Base-by-base conservation (phyloP, 2,797 vertebrate genomes). In the Miichthys miiuy region DNA sequence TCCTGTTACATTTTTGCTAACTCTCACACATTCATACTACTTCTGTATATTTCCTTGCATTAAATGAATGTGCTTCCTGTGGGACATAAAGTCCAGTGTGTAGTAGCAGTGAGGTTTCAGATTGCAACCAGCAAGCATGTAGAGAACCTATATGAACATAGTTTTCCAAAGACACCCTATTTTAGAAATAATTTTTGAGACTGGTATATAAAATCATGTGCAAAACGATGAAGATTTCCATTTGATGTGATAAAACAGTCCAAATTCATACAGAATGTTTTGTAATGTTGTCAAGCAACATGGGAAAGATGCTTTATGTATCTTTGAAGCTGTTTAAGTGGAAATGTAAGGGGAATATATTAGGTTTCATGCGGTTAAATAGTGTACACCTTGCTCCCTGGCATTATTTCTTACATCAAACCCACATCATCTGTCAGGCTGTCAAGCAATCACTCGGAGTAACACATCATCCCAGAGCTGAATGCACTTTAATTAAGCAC, bases 401-500 rank as follows among this genome's bases (percentile, higher is more conserved):
- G 23, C 70, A 73, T 64, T 48, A 54, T 67, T 77, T 79, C 51
- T 38, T 17, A 16, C 80, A 79, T 79, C 68, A 69, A 68, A 56
- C 23, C 61, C 51, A 62, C 81, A 64, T 72, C 76, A 77, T 87
- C 73, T 68, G 77, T 79, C 80, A 68, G 73, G 85, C 81, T 73
- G 74, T 77, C 77, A 78, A 51, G 65, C 75, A 30, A 68, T 82
- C 68, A 70, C 46, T 69, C 51, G 17, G 81, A 85, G 75, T 81
- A 83, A 73, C 84, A 73, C 74, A 81, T 85, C 85, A 81, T 77
- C 83, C 79, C 85, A 72, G 81, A 82, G 75, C 77, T 90, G 84
- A 88, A 82, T 75, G 77, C 87, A 82, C 87, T 88, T 92, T 82
- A 86, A 84, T 91, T 82, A 90, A 84, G 57, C 87, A 72, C 84